Conservation (phyloP, 2,888 invertebrate genomes). For the Oligia strigilis region DNA sequence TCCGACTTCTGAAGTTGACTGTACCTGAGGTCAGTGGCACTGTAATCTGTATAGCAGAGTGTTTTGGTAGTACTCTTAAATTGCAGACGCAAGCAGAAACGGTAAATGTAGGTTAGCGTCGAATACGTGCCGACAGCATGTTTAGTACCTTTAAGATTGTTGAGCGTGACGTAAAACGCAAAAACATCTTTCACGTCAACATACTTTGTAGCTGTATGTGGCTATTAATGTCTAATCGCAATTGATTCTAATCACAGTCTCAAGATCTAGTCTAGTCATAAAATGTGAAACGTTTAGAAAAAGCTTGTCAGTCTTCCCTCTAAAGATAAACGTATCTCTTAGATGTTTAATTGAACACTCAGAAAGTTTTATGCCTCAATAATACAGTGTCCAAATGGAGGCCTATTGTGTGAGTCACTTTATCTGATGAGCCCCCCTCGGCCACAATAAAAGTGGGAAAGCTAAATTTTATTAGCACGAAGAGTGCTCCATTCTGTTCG, state of each 20-base stretch:
- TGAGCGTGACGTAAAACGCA: conserved; percentile 25
- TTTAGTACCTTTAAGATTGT: conserved; percentile 30
- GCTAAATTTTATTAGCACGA: conserved; percentile 55
- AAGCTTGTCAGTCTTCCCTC: conserved; percentile 8
- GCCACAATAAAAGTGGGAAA: conserved; percentile 52
- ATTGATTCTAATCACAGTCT: conserved; percentile 39
- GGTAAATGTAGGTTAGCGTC: conserved; percentile 58
- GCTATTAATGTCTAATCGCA: conserved; percentile 21
- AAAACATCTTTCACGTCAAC: conserved; percentile 35
- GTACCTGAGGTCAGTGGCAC: conserved; percentile 50
- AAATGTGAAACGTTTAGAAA: conserved; percentile 40
- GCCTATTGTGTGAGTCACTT: conserved; percentile 38
- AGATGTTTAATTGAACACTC: conserved; percentile 36
- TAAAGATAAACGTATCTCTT: conserved; percentile 12
- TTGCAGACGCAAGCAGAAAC: conserved; percentile 42
- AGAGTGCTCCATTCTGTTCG: conserved; percentile 63
- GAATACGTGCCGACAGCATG: conserved; percentile 16
- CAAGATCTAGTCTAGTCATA: conserved; percentile 30
- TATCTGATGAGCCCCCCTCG: neutral
- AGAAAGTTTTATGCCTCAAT: conserved; percentile 40
- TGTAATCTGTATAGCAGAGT: conserved; percentile 6
- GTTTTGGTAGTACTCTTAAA: conserved; percentile 47
- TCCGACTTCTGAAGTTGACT: conserved; percentile 32
- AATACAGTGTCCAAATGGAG: conserved; percentile 32
- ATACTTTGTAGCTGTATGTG: conserved; percentile 18